Percentiles rank a stretch among this genome's conserved stretches.
These are phyloP conservation scores for Stenurella melanura DNA, from an alignment of 2,888 invertebrate species.

Conservation along the genomic window DNA sequence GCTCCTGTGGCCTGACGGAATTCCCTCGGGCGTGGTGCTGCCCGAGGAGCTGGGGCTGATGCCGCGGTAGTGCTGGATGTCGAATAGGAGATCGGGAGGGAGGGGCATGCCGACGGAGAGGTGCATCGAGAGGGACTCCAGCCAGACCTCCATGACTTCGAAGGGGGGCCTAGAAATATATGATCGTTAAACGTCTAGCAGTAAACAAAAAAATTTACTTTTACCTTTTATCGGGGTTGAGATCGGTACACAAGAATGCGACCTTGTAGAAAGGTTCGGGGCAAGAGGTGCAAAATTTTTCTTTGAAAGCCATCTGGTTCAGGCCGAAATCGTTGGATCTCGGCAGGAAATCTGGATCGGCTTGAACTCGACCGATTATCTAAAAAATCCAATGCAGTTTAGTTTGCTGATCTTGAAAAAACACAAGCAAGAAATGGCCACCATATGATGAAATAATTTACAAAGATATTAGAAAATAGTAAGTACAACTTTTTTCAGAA, in stretches of 20 bases:
- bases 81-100: constrained; percentile 82
- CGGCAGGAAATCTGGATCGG: constrained; percentile 95
- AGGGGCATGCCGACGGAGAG: constrained; percentile 79
- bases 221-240: constrained; percentile 91
- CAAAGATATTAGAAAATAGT: too few relatives aligned
- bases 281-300: constrained; percentile 89
- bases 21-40: constrained; percentile 77
- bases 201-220: constrained; percentile 20
- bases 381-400: constrained; percentile 69
- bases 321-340: constrained; percentile 94
- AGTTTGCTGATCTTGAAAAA: too few relatives aligned
- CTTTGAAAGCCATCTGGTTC: constrained; percentile 89
- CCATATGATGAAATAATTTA: too few relatives aligned
- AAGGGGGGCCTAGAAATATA: constrained; percentile 84
- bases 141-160: constrained; percentile 92
- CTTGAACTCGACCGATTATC: constrained; percentile 95
- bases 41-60: constrained; percentile 77
- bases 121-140: constrained; percentile 86
- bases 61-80: constrained; percentile 83
- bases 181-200: background rate
- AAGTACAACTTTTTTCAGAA: too few relatives aligned
- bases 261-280: constrained; percentile 92
- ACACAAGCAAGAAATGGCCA: too few relatives aligned
- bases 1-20: constrained; percentile 72
- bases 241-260: constrained; percentile 92